Evolutionary conservation across 2,888 invertebrate species (phyloP).

Genomic region (Yponomeuta cagnagella): DNA sequence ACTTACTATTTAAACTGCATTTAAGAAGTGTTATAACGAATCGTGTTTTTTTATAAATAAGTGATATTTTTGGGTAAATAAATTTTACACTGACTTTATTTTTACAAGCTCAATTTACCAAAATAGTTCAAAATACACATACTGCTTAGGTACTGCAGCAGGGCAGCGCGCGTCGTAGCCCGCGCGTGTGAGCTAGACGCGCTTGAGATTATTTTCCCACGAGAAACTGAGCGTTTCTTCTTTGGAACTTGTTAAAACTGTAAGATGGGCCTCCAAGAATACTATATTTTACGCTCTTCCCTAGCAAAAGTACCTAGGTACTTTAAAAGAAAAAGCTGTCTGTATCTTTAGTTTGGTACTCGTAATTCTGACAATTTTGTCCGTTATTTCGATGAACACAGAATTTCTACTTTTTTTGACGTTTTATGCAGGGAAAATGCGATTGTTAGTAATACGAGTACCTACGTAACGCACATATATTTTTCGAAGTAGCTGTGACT

Average conservation of each 20-base stretch:
- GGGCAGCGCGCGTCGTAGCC: not conserved
- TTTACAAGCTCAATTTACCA: too few species aligned
- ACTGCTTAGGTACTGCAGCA: not conserved
- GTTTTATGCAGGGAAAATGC: too few species aligned
- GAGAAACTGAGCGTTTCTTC: not conserved
- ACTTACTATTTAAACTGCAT: too few species aligned
- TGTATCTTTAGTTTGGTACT: not conserved
- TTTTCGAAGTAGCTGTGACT: too few species aligned
- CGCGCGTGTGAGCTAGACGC: not conserved
- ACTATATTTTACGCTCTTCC: not conserved
- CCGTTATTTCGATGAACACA: too few species aligned
- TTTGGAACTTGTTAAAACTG: not conserved
- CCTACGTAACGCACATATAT: too few species aligned
- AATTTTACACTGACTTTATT: too few species aligned
- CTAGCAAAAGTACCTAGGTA: not conserved
- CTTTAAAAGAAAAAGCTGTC: not conserved
- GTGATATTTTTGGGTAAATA: too few species aligned
- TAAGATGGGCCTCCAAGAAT: not conserved
- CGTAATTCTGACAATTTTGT: not conserved
- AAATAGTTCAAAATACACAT: not conserved
- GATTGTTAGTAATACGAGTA: too few species aligned
- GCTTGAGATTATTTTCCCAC: not conserved
- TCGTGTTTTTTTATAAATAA: too few species aligned
- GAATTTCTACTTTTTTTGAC: too few species aligned
- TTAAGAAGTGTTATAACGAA: too few species aligned